phyloP scores from a whole-genome alignment of 2,113 vertebrate species.

The Catharus bicknelli region DNA sequence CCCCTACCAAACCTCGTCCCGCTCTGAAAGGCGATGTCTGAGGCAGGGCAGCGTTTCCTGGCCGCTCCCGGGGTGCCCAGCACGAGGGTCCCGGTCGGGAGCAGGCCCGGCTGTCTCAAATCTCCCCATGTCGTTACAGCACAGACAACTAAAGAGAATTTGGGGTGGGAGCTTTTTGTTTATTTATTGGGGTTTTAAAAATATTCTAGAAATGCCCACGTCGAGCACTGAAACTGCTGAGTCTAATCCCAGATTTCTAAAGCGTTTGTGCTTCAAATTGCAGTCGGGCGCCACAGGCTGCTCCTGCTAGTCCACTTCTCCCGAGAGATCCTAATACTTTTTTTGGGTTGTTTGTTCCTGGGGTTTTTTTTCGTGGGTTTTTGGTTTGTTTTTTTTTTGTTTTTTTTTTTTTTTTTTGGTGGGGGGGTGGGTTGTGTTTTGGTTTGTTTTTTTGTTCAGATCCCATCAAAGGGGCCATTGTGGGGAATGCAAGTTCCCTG shows the following conservation, averaged over 20 bases:
- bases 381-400: not conserved
- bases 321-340: not conserved
- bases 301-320: conserved; percentile 2
- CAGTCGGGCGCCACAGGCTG: not conserved
- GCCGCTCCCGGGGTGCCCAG: not conserved
- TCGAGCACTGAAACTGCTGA: not conserved
- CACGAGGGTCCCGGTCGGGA: not conserved
- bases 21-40: not conserved
- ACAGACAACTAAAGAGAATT: not conserved
- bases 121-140: not conserved
- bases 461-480: conserved; percentile 8
- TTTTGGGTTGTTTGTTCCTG: not conserved
- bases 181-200: not conserved
- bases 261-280: not conserved
- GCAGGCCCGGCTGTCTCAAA: not conserved
- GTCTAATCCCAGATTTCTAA: not conserved
- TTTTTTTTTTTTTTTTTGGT: too few relatives aligned
- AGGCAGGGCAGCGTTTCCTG: not conserved
- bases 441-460: not conserved
- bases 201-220: not conserved
- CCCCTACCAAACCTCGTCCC: not conserved
- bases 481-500: not conserved
- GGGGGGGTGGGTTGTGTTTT: not conserved
- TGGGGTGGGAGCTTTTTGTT: not conserved
- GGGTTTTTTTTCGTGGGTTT: not conserved